phyloP scores from a whole-genome alignment of 2,113 vertebrate species.

The Dasyprocta punctata region DNA sequence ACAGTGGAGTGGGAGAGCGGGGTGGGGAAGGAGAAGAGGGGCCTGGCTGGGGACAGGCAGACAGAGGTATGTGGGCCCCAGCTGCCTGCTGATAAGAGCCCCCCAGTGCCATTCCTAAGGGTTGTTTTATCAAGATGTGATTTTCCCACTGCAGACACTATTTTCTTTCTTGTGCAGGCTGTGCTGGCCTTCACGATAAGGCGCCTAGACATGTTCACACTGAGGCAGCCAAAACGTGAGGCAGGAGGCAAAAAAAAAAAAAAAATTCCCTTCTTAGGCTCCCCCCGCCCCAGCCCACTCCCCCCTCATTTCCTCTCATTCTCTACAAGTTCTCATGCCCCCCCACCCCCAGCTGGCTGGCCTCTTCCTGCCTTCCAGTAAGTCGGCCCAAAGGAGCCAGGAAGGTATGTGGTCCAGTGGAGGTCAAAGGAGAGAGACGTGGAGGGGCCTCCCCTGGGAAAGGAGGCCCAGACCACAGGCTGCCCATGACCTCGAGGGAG shows the following conservation, averaged over 20 bases:
- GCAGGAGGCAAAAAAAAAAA: constrained; percentile 86
- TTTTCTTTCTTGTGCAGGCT: constrained; percentile 87
- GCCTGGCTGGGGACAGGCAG: not conserved
- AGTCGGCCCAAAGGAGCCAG: constrained; percentile 66
- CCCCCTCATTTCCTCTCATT: constrained; percentile 87
- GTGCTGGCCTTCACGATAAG: constrained; percentile 86
- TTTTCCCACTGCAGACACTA: constrained; percentile 81
- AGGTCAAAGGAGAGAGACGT: constrained; percentile 62
- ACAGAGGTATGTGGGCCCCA: constrained; percentile 51
- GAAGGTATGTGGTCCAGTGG: constrained; percentile 50
- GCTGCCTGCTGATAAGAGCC: constrained; percentile 78
- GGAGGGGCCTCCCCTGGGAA: constrained; percentile 1
- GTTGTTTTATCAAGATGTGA: constrained; percentile 82
- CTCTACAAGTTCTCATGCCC: constrained; percentile 85
- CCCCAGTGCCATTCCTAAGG: constrained; percentile 81
- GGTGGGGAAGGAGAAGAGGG: not conserved
- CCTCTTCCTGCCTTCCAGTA: constrained; percentile 86
- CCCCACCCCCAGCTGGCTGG: constrained; percentile 52
- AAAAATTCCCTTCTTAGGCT: constrained; percentile 82
- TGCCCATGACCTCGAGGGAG: not conserved
- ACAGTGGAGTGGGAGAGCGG: accelerated
- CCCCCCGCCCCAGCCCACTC: constrained; percentile 68
- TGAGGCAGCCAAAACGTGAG: constrained; percentile 87
- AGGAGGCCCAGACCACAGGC: not conserved
- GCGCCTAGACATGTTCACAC: constrained; percentile 87